Percentiles rank a stretch among this genome's conserved stretches.
Evolutionary conservation across 1,140 invertebrate species (phyloP).

Genomic region (Sycobia sp.): DNA sequence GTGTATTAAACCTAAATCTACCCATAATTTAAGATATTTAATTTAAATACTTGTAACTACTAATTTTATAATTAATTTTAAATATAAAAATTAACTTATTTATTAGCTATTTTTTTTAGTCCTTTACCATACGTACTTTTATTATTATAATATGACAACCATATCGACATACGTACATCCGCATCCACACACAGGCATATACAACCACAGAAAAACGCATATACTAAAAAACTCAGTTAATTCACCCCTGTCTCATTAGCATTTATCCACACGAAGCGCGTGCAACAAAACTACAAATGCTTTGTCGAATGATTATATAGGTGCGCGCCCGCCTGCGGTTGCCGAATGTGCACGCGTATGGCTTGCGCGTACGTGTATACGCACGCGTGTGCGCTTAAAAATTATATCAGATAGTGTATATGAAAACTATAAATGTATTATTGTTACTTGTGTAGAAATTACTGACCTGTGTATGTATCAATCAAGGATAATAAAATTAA

Average conservation of each 20-base stretch:
- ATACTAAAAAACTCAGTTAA: no score
- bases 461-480: constrained; percentile 35
- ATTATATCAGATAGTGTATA: constrained; percentile 31
- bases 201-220: not conserved
- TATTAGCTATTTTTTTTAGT: no score
- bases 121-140: no score
- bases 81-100: no score
- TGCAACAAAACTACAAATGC: constrained; percentile 5
- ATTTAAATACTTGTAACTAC: constrained; percentile 18
- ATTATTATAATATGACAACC: no score
- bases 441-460: constrained; percentile 36
- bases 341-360: not conserved
- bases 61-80: constrained; percentile 5
- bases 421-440: constrained; percentile 37
- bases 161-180: no score
- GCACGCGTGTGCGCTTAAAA: not conserved
- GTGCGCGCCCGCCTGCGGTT: not conserved
- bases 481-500: constrained; percentile 37
- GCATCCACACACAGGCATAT: no score
- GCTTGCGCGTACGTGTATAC: not conserved
- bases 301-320: constrained; percentile 11
- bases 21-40: constrained; percentile 29
- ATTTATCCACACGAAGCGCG: not conserved
- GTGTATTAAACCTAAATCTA: constrained; percentile 22
- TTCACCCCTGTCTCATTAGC: no score